Percentiles rank a stretch among this genome's conserved stretches.
These are phyloP conservation scores for Zaprionus ornatus DNA, from an alignment of 1,140 invertebrate genomes.

Conservation along the genomic window DNA sequence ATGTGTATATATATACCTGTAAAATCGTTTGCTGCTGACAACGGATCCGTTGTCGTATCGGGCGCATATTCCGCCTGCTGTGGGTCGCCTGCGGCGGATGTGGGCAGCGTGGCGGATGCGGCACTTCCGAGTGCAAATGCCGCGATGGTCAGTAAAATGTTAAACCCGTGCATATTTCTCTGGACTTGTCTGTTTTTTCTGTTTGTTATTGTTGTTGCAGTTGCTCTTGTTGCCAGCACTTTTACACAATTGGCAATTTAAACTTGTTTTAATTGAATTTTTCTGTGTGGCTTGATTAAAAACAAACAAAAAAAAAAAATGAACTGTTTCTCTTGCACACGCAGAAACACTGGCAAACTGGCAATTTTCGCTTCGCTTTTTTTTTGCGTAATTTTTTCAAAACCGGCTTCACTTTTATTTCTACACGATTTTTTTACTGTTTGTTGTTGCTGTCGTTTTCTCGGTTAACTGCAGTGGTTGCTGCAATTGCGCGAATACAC, in stretches of 20 bases:
- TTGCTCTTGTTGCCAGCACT: conserved; percentile 19
- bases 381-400: conserved; percentile 76
- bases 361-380: conserved; percentile 55
- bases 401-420: conserved; percentile 81
- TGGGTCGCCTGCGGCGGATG: conserved; percentile 53
- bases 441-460: conserved; percentile 63
- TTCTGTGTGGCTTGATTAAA: conserved; percentile 55
- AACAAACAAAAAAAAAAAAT: conserved; percentile 3
- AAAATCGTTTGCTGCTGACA: conserved; percentile 42
- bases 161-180: conserved; percentile 57
- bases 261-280: conserved; percentile 75
- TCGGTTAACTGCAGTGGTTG: conserved; percentile 81
- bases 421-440: conserved; percentile 59
- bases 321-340: conserved; percentile 31
- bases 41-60: conserved; percentile 17
- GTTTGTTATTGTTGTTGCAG: not conserved
- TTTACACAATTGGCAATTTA: conserved; percentile 65
- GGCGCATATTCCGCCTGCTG: conserved; percentile 28
- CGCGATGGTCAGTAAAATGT: conserved; percentile 53
- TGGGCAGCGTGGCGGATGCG: conserved; percentile 52
- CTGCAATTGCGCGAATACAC: conserved; percentile 60
- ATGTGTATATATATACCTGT: conserved; percentile 49
- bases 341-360: conserved; percentile 24
- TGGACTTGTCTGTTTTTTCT: conserved; percentile 5
- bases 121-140: conserved; percentile 74